phyloP scores from a whole-genome alignment of 1,140 invertebrate species.

The Copidosoma floridanum region DNA sequence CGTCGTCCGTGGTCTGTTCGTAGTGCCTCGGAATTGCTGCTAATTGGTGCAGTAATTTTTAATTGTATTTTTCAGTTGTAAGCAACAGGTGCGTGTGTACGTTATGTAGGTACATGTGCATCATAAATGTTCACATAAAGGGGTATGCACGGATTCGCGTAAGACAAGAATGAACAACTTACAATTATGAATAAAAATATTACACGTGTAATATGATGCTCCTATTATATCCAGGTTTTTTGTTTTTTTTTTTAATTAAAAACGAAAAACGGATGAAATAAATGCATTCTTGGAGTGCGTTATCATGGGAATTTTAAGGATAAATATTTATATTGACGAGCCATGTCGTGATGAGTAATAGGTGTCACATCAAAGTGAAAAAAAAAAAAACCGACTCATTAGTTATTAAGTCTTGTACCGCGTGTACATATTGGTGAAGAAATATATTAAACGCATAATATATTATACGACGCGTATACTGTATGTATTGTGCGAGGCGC shows the following conservation, averaged over 20 bases:
- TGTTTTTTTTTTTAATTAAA: too few relatives aligned
- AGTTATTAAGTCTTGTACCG: slow-evolving; percentile 42
- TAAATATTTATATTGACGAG: slow-evolving; percentile 35
- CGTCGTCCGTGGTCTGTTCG: slow-evolving; percentile 56
- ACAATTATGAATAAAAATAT: slow-evolving; percentile 46
- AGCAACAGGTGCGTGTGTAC: slow-evolving; percentile 20
- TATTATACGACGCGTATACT: slow-evolving; percentile 13
- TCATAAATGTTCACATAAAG: slow-evolving; percentile 27
- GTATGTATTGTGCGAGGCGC: slow-evolving; percentile 20
- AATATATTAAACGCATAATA: slow-evolving; percentile 31
- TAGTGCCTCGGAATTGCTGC: slow-evolving; percentile 59
- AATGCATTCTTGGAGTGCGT: slow-evolving; percentile 14
- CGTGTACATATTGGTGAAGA: slow-evolving; percentile 19
- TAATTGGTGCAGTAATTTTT: slow-evolving; percentile 52
- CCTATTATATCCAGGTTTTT: too few relatives aligned
- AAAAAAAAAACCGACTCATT: slow-evolving; percentile 41
- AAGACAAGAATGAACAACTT: slow-evolving; percentile 42
- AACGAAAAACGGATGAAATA: slow-evolving; percentile 14
- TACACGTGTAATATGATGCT: too few relatives aligned
- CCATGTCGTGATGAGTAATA: slow-evolving; percentile 41
- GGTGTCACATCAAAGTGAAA: slow-evolving; percentile 43
- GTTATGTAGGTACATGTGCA: slow-evolving; percentile 26
- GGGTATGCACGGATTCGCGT: slow-evolving; percentile 39
- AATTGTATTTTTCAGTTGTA: slow-evolving; percentile 50
- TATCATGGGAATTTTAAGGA: slow-evolving; percentile 12